These are phyloP conservation scores for Ophioderma brevispina DNA, from an alignment of 35 echinoderm and acorn worm genomes.

Conservation along the genomic window DNA sequence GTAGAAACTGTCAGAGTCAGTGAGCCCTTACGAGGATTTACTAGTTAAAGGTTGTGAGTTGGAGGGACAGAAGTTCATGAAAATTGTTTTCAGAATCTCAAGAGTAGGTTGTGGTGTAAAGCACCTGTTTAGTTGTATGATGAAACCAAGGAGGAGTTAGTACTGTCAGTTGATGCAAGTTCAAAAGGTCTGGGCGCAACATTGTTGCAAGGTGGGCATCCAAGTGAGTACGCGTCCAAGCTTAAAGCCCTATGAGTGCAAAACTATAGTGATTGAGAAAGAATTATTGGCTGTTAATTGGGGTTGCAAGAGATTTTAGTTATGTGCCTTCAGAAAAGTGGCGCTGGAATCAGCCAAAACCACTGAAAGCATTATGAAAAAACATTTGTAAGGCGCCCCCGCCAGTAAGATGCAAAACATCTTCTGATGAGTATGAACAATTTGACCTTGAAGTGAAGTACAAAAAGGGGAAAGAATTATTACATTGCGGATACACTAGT, in stretches of 20 bases:
- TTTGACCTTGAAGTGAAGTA: too few species aligned
- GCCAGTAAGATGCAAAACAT: constrained; percentile 73
- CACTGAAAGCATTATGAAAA: constrained; percentile 48
- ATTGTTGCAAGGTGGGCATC: constrained; percentile 54
- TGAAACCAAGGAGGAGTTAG: constrained; percentile 45
- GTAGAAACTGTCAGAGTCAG: constrained; percentile 34
- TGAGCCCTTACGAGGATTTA: not conserved
- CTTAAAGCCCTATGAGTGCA: constrained; percentile 43
- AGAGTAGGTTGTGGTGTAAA: not conserved
- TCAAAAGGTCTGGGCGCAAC: constrained; percentile 55
- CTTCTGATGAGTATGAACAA: constrained; percentile 53
- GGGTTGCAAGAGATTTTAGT: constrained; percentile 72
- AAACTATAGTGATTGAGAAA: constrained; percentile 67
- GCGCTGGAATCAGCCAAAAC: constrained; percentile 60
- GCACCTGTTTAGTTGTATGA: not conserved
- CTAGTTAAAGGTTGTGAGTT: not conserved
- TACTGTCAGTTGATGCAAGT: too few species aligned
- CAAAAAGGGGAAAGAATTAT: constrained; percentile 50
- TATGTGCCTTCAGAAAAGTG: constrained; percentile 63
- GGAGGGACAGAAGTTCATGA: not conserved
- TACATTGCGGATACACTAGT: constrained; percentile 56
- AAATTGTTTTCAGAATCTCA: not conserved
- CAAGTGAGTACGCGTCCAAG: constrained; percentile 72
- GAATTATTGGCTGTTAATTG: constrained; percentile 79
- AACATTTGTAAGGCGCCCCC: constrained; percentile 44